Conservation (phyloP, 2,888 invertebrate species). For the Trachelus tabidus region DNA sequence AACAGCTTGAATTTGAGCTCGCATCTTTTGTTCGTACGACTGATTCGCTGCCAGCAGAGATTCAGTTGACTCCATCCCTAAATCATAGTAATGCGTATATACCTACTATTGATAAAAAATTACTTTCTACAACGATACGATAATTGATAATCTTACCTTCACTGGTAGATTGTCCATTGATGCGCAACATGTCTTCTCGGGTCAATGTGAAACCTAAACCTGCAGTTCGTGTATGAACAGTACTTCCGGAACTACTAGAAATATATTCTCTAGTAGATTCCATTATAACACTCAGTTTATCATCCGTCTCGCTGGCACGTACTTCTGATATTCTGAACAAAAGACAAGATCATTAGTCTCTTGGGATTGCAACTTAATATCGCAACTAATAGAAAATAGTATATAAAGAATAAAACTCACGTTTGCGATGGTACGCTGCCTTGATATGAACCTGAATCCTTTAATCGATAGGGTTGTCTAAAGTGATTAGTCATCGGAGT, state of each 20-base stretch:
- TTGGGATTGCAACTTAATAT: neutral
- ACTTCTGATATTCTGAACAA: slow-evolving; percentile 34
- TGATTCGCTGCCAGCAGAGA: slow-evolving; percentile 38
- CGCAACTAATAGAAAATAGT: neutral
- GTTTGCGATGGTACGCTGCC: slow-evolving; percentile 26
- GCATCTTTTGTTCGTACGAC: slow-evolving; percentile 57
- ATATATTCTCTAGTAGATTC: slow-evolving; percentile 74
- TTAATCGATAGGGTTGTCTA: slow-evolving; percentile 45
- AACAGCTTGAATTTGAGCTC: slow-evolving; percentile 60
- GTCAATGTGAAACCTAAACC: slow-evolving; percentile 51
- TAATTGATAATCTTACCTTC: slow-evolving; percentile 24
- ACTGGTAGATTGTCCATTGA: slow-evolving; percentile 50
- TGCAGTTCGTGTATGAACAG: slow-evolving; percentile 48
- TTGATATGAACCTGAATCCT: slow-evolving; percentile 29
- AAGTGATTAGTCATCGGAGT: slow-evolving; percentile 62
- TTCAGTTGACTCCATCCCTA: slow-evolving; percentile 43
- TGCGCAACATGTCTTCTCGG: slow-evolving; percentile 52
- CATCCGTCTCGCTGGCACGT: slow-evolving; percentile 47
- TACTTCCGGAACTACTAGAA: slow-evolving; percentile 64
- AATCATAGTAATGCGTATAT: neutral
- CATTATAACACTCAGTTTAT: slow-evolving; percentile 72
- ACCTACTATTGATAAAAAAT: neutral
- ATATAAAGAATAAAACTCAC: slow-evolving; percentile 29
- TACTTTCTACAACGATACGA: neutral
- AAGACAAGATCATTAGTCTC: slow-evolving; percentile 5